Base-by-base conservation (phyloP, 2,888 invertebrate species). In the Dicycla oo region DNA sequence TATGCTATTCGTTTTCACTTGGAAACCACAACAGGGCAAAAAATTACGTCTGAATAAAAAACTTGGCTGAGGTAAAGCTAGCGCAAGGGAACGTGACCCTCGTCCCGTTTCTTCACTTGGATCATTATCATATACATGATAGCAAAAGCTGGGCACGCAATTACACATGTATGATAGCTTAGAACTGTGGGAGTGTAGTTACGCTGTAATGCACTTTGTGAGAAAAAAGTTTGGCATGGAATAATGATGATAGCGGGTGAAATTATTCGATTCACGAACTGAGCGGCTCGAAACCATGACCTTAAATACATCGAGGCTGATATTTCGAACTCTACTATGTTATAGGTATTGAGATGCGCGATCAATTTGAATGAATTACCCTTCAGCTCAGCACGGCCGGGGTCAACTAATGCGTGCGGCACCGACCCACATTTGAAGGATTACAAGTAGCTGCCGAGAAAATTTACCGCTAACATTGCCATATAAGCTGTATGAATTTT, bases 401-500 rank as follows among this genome's bases (percentile, higher is more conserved):
- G 95, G 94, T 95, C 95, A 94, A 92, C 91, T 90, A 92, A 92
- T 94, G 95, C 94, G 94, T 95, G 93, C 93, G 93, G 89, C 90
- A 90, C 87, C 95, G 96, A 95, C 96, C 96, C 92, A 96, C 95
- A 94, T 96, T 93, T 94, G 93, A 93, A 95, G 94, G 95, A 94
- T 94, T 93, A 94, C 94, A 94, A 95, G 95, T 95, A 95, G 95
- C 95, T 92, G 93, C 93, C 89, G 93, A 95, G 96, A 95, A 93
- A 95, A 94, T 95, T 95, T 96, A 96, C 96, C 96, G 96, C 95
- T 96, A 96, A 91, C 95, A 91, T 94, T 92, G 93, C 95, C 95
- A 95, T 96, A 96, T 95, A 95, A 95, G 95, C 94, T 93, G 94
- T 94, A 94, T 94, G 95, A 95, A 94, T 95, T 95, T 96, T 95